A percentile compares a stretch with the other conserved stretches of the same genome.
phyloP scores from a whole-genome alignment of 2,888 invertebrate genomes.

The Schizotus pectinicornis region DNA sequence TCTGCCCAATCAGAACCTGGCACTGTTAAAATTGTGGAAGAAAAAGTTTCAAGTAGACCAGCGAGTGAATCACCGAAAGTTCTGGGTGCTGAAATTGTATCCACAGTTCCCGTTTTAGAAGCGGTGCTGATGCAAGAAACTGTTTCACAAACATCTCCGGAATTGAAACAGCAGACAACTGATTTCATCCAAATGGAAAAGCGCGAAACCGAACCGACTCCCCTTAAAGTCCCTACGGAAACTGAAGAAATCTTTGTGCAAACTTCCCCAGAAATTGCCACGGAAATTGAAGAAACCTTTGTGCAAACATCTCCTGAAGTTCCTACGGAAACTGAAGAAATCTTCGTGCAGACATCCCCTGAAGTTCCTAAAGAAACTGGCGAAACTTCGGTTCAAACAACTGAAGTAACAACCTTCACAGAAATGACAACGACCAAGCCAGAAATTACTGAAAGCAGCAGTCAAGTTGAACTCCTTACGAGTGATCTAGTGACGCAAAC shows the following conservation, averaged over 20 bases:
- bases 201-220: conserved; percentile 50
- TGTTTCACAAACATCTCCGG: conserved; percentile 67
- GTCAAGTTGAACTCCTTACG: conserved; percentile 58
- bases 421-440: conserved; percentile 51
- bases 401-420: conserved; percentile 42
- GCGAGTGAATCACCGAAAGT: conserved; percentile 64
- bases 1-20: conserved; percentile 65
- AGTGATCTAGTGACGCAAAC: conserved; percentile 60
- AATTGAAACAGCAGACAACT: conserved; percentile 48
- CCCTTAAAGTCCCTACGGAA: conserved; percentile 60
- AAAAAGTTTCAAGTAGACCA: conserved; percentile 65
- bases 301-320: conserved; percentile 64
- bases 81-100: conserved; percentile 57
- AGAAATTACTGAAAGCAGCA: conserved; percentile 55
- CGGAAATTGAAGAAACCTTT: conserved; percentile 57
- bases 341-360: conserved; percentile 65
- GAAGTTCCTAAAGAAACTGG: conserved; percentile 54
- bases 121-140: conserved; percentile 65
- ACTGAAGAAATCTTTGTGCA: conserved; percentile 61
- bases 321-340: conserved; percentile 55
- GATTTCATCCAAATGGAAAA: conserved; percentile 53
- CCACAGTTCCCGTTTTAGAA: conserved; percentile 67
- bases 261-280: conserved; percentile 56
- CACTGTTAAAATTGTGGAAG: conserved; percentile 72
- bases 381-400: conserved; percentile 66